phyloP scores from a whole-genome alignment of 1,140 invertebrate genomes.

The Leptopilina boulardi region DNA sequence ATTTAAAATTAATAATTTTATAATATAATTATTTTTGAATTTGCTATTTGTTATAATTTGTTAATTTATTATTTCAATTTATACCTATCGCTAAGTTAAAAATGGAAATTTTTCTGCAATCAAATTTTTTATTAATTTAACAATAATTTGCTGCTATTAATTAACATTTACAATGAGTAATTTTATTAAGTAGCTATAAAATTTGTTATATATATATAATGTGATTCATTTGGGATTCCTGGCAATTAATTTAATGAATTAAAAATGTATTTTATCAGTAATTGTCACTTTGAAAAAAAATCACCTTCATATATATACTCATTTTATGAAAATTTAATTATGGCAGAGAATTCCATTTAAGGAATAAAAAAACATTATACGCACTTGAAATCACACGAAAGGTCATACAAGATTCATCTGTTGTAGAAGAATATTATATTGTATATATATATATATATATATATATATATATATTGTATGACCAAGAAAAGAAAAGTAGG shows the following conservation, averaged over 20 bases:
- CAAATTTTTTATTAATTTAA: too few species aligned
- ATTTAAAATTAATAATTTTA: too few species aligned
- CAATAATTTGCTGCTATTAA: neutral
- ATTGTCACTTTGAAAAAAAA: neutral
- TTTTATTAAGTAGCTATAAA: neutral
- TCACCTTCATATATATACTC: neutral
- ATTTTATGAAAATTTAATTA: neutral
- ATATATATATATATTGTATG: too few species aligned
- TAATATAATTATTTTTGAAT: too few species aligned
- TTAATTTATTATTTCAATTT: too few species aligned
- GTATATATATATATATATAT: too few species aligned
- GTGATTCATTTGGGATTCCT: conserved; percentile 1
- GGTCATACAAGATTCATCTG: neutral
- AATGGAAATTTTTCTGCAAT: too few species aligned
- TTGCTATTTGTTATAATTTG: too few species aligned
- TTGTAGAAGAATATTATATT: too few species aligned
- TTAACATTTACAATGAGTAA: neutral
- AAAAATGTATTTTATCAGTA: conserved; percentile 1
- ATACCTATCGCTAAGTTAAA: too few species aligned
- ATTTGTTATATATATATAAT: too few species aligned
- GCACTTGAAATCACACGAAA: neutral
- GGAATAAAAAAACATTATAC: neutral
- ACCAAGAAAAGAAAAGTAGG: neutral
- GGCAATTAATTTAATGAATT: neutral
- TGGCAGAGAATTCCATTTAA: neutral